phyloP scores from a whole-genome alignment of 2,888 invertebrate species.

The Microplitis manilae region DNA sequence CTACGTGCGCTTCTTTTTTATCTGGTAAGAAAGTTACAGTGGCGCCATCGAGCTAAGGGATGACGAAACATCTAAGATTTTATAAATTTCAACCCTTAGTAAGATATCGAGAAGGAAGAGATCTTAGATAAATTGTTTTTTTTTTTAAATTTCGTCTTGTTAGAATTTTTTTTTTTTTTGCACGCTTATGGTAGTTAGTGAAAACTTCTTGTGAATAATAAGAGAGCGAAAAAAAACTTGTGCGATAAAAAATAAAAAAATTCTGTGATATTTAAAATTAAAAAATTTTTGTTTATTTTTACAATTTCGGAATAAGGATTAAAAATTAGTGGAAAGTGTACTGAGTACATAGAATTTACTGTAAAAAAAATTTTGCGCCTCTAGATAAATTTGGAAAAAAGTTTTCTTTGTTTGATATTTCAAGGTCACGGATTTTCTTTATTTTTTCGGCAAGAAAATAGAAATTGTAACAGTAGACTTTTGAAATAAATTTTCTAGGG shows the following conservation, averaged over 20 bases:
- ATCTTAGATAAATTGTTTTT: constrained; percentile 17
- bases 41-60: constrained; percentile 55
- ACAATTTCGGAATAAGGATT: no score
- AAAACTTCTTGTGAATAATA: background rate
- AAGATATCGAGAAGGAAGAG: constrained; percentile 20
- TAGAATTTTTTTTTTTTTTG: background rate
- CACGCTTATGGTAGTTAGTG: background rate
- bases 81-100: constrained; percentile 34
- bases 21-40: constrained; percentile 43
- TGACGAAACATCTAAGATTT: constrained; percentile 41
- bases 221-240: no score
- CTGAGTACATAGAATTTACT: background rate
- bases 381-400: background rate
- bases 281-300: no score
- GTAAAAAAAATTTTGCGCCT: background rate
- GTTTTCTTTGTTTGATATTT: background rate
- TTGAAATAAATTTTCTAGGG: no score
- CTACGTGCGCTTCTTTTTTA: constrained; percentile 46
- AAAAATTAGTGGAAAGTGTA: background rate
- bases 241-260: no score
- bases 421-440: background rate
- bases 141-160: background rate
- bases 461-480: no score
- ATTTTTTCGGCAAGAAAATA: background rate
- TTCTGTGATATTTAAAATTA: no score